Conservation (phyloP, 2,888 invertebrate genomes). For the Idaea dimidiata region DNA sequence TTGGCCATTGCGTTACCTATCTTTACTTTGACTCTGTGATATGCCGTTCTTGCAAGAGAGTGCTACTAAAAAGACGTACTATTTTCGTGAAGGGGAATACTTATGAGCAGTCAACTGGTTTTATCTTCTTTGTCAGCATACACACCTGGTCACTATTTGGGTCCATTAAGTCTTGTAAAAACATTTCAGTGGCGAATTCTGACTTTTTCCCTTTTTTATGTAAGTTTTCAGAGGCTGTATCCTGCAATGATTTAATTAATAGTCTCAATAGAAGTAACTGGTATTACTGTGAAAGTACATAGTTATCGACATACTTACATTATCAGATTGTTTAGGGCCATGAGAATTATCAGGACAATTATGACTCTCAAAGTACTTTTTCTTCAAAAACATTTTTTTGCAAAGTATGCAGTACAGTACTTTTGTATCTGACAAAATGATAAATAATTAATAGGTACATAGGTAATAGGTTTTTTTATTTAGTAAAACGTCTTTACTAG, state of each 20-base stretch:
- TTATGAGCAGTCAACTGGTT: no score
- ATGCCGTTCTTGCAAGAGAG: no score
- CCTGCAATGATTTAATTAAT: conserved; percentile 23
- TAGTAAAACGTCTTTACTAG: neutral
- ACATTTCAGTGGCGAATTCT: conserved; percentile 43
- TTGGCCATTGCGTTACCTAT: no score
- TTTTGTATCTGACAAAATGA: conserved; percentile 51
- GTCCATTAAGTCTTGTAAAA: conserved; percentile 48
- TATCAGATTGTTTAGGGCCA: conserved; percentile 17
- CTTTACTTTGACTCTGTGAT: no score
- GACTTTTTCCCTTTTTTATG: conserved; percentile 27
- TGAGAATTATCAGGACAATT: conserved; percentile 37
- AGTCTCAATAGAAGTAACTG: neutral
- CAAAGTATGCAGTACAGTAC: conserved; percentile 57
- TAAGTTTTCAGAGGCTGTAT: conserved; percentile 21
- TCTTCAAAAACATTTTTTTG: conserved; percentile 62
- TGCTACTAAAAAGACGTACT: no score
- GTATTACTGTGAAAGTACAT: neutral
- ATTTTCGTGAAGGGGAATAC: no score
- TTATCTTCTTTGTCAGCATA: no score
- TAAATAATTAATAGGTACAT: neutral
- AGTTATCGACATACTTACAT: conserved; percentile 23
- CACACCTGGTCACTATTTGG: conserved; percentile 45
- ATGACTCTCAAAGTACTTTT: conserved; percentile 50
- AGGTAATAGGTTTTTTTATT: neutral